Conservation (phyloP, 2,797 vertebrate genomes). For the Furcifer pardalis region DNA sequence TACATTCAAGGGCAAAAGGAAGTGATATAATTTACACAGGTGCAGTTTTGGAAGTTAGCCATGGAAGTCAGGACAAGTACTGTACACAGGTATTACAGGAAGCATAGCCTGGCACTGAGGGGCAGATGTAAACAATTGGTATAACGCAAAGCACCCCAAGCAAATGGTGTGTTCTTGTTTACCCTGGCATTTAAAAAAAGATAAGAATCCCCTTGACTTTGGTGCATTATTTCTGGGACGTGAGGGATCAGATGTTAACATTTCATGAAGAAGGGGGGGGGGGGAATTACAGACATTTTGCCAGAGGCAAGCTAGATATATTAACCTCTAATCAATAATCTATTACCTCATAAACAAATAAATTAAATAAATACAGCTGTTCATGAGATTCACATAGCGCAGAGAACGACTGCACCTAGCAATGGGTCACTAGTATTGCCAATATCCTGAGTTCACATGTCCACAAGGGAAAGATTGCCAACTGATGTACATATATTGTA, state of each 20-base stretch:
- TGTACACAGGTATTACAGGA: background rate
- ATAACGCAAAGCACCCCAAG: background rate
- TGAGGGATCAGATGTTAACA: background rate
- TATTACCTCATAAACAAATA: too few relatives aligned
- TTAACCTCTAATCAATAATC: background rate
- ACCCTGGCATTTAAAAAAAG: constrained; percentile 6
- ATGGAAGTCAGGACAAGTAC: background rate
- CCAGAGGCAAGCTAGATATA: background rate
- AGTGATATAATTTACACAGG: constrained; percentile 7
- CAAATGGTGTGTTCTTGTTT: background rate
- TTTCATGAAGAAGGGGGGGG: background rate
- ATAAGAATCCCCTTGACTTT: constrained; percentile 19
- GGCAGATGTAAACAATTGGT: background rate
- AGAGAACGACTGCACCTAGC: too few relatives aligned
- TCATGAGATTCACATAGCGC: too few relatives aligned
- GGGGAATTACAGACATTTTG: too few relatives aligned
- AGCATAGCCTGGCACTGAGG: background rate
- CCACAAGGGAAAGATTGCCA: too few relatives aligned
- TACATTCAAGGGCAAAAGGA: background rate
- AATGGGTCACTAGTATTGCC: too few relatives aligned
- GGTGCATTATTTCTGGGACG: background rate
- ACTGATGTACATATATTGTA: too few relatives aligned
- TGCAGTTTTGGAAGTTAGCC: background rate
- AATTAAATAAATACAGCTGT: too few relatives aligned
- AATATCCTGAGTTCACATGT: too few relatives aligned